A percentile compares a stretch with the other conserved stretches of the same genome.
These are phyloP conservation scores for Listrodromus nycthemerus DNA, from an alignment of 2,888 invertebrate genomes.

Conservation along the genomic window DNA sequence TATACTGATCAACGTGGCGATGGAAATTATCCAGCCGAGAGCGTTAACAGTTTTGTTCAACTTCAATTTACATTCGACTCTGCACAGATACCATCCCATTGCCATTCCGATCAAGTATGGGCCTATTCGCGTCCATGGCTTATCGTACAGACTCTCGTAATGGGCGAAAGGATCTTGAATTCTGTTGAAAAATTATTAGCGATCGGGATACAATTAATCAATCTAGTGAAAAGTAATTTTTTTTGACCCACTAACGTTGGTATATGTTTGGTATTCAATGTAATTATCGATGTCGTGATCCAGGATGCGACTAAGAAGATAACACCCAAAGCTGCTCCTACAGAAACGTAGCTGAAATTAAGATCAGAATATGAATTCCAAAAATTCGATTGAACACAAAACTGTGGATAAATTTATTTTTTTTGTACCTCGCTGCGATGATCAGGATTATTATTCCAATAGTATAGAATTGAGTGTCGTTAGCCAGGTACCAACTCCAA, in stretches of 20 bases:
- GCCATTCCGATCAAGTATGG: conserved; percentile 82
- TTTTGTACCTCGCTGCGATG: conserved; percentile 88
- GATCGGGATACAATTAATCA: neutral
- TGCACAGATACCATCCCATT: conserved; percentile 79
- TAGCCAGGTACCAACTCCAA: conserved; percentile 94
- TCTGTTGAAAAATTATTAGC: conserved; percentile 64
- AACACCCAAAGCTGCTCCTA: conserved; percentile 80
- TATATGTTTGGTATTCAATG: conserved; percentile 79
- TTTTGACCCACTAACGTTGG: conserved; percentile 76
- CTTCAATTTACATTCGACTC: conserved; percentile 75
- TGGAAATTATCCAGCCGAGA: conserved; percentile 79
- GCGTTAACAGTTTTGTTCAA: conserved; percentile 72
- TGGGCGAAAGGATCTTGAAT: conserved; percentile 78
- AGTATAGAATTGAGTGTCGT: conserved; percentile 92
- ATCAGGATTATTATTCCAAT: conserved; percentile 89
- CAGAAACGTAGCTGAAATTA: conserved; percentile 69
- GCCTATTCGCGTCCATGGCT: conserved; percentile 82
- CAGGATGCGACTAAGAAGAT: conserved; percentile 84
- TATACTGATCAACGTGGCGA: conserved; percentile 76
- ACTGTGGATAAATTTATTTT: neutral
- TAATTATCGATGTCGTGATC: conserved; percentile 85
- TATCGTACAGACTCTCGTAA: conserved; percentile 80
- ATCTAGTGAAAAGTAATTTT: neutral
- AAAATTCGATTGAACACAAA: neutral
- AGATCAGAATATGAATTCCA: neutral